phyloP scores from a whole-genome alignment of 2,888 invertebrate species.

The Ormia ochracea region DNA sequence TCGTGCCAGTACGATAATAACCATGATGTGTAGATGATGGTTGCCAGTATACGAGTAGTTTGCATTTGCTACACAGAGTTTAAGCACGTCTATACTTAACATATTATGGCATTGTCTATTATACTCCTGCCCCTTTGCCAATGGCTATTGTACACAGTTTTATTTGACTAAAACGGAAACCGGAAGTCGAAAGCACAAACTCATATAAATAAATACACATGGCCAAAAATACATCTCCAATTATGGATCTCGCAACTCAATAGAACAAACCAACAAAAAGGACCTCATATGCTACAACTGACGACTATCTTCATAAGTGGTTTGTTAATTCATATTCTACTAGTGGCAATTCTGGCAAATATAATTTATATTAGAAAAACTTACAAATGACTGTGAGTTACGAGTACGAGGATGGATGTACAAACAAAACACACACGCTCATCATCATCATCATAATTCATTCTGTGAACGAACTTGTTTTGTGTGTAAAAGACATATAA shows the following conservation, averaged over 20 bases:
- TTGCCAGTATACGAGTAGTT: slow-evolving; percentile 53
- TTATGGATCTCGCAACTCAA: neutral
- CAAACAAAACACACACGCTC: neutral
- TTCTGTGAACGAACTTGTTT: slow-evolving; percentile 40
- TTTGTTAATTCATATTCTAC: slow-evolving; percentile 61
- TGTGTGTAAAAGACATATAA: slow-evolving; percentile 54
- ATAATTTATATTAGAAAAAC: slow-evolving; percentile 63
- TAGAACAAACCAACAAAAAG: slow-evolving; percentile 45
- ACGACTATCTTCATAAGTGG: slow-evolving; percentile 51
- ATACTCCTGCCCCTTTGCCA: neutral
- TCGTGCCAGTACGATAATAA: neutral
- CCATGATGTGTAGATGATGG: slow-evolving; percentile 43
- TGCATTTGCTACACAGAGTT: slow-evolving; percentile 31
- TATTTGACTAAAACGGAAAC: slow-evolving; percentile 43
- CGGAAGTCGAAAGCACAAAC: slow-evolving; percentile 58
- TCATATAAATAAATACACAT: slow-evolving; percentile 65
- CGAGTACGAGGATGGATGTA: neutral
- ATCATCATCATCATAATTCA: slow-evolving; percentile 59
- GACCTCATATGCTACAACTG: slow-evolving; percentile 46
- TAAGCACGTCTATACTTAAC: slow-evolving; percentile 37
- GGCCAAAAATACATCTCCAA: slow-evolving; percentile 6
- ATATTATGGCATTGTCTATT: slow-evolving; percentile 36
- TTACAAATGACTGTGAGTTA: slow-evolving; percentile 19
- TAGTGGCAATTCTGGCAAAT: slow-evolving; percentile 59
- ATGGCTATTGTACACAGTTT: neutral